Base-by-base conservation (phyloP, 92 coral and sea anemone genomes). In the Meandrina meandrites region DNA sequence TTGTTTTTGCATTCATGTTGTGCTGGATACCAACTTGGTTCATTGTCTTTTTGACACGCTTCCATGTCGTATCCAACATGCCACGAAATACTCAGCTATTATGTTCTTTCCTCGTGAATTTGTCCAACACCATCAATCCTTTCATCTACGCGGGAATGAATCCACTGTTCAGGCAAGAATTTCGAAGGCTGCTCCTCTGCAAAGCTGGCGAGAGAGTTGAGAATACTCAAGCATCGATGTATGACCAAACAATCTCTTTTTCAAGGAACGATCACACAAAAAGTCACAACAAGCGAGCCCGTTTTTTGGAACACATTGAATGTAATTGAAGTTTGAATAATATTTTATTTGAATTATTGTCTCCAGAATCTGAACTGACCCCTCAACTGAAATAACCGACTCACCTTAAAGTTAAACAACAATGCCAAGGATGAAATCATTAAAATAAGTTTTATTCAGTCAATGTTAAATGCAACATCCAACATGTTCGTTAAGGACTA, bases 21-120 rank as follows among this genome's bases (percentile, higher is more conserved):
- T 79, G 83, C 21, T 79, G 83, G 83, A 13, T 57, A 17, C 83
- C 83, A 3, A 15, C 83, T 4, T 79, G 83, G 83, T 48, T 79
- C 32, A 22, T 57, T 22, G n/a, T 27, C 34, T 12, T 37, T n/a
- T 34, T 57, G 21, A 22, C 32, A 6, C 70, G 84, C 10, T 80
- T 78, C 68, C 40, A 35, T 14, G 45, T 80, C 22, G 73, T 40
- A 4, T 35, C 17, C 8, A 24, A 7, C 11, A 62, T 80, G n/a
- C n/a, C n/a, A n/a, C n/a, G n/a, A n/a, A n/a, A n/a, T 35, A 24
- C 40, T 21, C 50, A 57, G 32, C 22, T 80, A 42, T 11, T 80
- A 8, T 80, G 84, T 42, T 11, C 75, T 5, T 80, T 80, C 57
- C 32, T 34, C 24, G 18, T 80, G 9, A 21, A 57, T 80, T 19